A percentile compares a stretch with the other conserved stretches of the same genome.
Conservation (phyloP, 2,113 vertebrate genomes). For the Oceanodroma tethys region DNA sequence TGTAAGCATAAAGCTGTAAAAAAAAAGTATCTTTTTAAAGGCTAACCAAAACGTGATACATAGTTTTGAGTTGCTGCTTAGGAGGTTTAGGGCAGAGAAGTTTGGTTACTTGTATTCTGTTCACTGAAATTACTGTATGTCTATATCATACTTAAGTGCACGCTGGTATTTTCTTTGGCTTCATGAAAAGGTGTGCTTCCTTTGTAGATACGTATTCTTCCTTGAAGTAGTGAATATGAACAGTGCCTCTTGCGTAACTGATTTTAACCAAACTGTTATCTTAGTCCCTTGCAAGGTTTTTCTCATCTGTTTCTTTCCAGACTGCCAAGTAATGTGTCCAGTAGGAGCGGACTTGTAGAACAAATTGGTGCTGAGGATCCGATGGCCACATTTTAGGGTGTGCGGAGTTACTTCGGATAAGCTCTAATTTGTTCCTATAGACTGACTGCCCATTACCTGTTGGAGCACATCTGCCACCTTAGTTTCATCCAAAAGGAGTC, state of each 20-base stretch:
- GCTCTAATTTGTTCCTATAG: neutral
- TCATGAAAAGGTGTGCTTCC: neutral
- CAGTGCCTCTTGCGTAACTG: neutral
- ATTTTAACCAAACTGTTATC: neutral
- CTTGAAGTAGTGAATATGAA: neutral
- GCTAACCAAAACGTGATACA: neutral
- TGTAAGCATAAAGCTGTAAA: neutral
- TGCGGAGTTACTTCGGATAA: neutral
- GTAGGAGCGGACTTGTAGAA: neutral
- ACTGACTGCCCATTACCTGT: neutral
- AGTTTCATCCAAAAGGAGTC: neutral
- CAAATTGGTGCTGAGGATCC: neutral
- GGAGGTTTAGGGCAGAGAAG: neutral
- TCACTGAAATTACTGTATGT: neutral
- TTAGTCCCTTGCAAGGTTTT: neutral
- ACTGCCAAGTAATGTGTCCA: neutral
- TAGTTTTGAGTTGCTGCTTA: neutral
- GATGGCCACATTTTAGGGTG: neutral
- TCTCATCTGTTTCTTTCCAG: neutral
- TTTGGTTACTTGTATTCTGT: neutral
- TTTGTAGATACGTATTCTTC: neutral
- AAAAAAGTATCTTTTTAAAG: neutral
- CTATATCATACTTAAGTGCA: neutral
- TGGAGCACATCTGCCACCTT: neutral
- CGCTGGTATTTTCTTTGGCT: neutral